These are phyloP conservation scores for Prunella strophiata DNA, from an alignment of 2,797 vertebrate species.

Conservation along the genomic window DNA sequence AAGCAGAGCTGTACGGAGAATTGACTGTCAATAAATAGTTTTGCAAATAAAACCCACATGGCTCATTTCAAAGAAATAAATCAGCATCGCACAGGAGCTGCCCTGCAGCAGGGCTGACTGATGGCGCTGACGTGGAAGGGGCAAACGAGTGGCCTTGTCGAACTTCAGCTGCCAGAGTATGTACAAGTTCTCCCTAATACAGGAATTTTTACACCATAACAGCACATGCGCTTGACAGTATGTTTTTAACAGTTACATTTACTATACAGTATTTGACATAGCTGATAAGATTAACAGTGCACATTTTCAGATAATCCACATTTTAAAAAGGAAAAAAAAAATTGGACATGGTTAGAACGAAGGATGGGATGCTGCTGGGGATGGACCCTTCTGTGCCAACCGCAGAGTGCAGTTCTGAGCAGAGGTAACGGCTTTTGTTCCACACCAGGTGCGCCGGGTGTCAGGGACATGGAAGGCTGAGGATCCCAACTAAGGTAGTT, in stretches of 20 bases:
- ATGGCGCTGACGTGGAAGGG: background rate
- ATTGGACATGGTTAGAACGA: background rate
- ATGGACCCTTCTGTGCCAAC: constrained; percentile 53
- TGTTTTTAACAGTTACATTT: constrained; percentile 60
- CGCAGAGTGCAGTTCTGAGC: constrained; percentile 53
- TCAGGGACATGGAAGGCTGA: background rate
- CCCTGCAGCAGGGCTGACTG: background rate
- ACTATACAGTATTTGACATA: constrained; percentile 55
- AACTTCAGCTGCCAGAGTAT: constrained; percentile 73
- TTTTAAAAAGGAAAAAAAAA: constrained; percentile 6
- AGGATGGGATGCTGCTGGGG: constrained; percentile 24
- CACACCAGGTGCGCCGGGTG: background rate
- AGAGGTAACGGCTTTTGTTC: constrained; percentile 59
- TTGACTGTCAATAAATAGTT: constrained; percentile 46
- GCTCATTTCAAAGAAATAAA: background rate
- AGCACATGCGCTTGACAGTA: constrained; percentile 61
- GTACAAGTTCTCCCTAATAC: constrained; percentile 48
- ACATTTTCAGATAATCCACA: constrained; percentile 58
- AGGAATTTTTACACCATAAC: constrained; percentile 58
- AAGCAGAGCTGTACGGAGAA: constrained; percentile 6
- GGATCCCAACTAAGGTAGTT: constrained; percentile 22
- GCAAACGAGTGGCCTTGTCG: constrained; percentile 25
- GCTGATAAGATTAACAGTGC: constrained; percentile 63
- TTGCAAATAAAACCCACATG: constrained; percentile 44
- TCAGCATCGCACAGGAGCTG: constrained; percentile 10